Evolutionary conservation across 2,113 vertebrate species (phyloP).

Genomic region (Glaucidium brasilianum): DNA sequence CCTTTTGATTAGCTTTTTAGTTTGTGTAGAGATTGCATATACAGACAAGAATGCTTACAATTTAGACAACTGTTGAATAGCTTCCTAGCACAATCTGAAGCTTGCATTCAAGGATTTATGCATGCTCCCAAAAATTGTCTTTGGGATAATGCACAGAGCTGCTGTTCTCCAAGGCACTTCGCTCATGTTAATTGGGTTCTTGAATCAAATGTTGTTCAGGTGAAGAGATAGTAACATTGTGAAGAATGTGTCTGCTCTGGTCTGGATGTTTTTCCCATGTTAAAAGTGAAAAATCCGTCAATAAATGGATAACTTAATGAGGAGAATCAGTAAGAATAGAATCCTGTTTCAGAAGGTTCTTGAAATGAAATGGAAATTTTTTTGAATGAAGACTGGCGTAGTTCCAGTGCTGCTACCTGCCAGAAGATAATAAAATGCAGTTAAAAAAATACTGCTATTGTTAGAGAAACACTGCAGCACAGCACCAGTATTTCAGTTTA

Average conservation of each 20-base stretch:
- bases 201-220: background rate
- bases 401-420: background rate
- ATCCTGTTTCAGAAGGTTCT: background rate
- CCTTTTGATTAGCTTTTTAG: constrained; percentile 22
- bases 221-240: background rate
- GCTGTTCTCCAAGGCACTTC: background rate
- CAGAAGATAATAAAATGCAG: background rate
- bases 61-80: background rate
- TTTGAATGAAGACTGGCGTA: background rate
- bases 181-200: background rate
- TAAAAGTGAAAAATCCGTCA: background rate
- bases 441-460: background rate
- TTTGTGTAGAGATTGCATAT: background rate
- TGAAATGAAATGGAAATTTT: background rate
- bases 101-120: background rate
- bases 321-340: background rate
- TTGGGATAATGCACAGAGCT: background rate
- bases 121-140: background rate
- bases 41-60: constrained; percentile 12
- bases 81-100: background rate
- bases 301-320: background rate
- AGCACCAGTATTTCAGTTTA: background rate
- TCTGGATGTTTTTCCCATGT: background rate
- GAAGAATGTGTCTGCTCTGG: background rate
- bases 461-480: background rate